Base-by-base conservation (phyloP, 2,888 invertebrate genomes). In the Apantesis nais region DNA sequence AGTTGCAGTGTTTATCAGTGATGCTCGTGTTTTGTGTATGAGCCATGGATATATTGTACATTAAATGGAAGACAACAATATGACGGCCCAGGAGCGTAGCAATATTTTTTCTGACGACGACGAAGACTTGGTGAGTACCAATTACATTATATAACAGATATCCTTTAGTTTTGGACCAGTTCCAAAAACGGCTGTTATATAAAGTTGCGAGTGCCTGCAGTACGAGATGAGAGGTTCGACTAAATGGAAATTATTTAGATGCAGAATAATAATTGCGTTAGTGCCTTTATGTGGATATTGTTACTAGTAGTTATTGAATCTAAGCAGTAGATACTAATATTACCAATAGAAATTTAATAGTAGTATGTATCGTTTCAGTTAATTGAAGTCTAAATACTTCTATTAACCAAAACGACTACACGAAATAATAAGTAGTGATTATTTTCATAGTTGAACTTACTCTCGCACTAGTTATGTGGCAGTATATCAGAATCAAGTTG, bases 81-180 rank as follows among this genome's bases (percentile, higher is more conserved):
- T 95, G 94, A 93, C 94, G 87, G 86, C 90, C 76, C 92, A 91
- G 86, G 94, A 94, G 68, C 86, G 92, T 81, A 90, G 89, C 67
- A 94, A 94, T 73, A 93, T 94, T 84, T 93, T 94, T 82, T 80
- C 92, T 41, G 94, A 94, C 78, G 93, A 93, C 76, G 93, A 94
- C 79, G 94, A 95, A 86, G 94, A 95, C 74, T 84, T 95, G 93
- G 94, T 94, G 81, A 88, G 93, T 84, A 78, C 58, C 67, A 74
- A 29, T 68, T 72, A 61, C 66, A n/a, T 88, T 89, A 88, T 83
- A 74, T 86, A 89, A 87, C 82, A 79, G 80, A 83, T 78, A 83
- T 89, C 89, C 86, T 85, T 86, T 84, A 83, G 82, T 75, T 80
- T 89, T 90, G 90, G 90, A 87, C 14, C 78, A 64, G 83, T 82